These are phyloP conservation scores for Microctonus hyperodae DNA, from an alignment of 2,888 invertebrate genomes.

Conservation along the genomic window DNA sequence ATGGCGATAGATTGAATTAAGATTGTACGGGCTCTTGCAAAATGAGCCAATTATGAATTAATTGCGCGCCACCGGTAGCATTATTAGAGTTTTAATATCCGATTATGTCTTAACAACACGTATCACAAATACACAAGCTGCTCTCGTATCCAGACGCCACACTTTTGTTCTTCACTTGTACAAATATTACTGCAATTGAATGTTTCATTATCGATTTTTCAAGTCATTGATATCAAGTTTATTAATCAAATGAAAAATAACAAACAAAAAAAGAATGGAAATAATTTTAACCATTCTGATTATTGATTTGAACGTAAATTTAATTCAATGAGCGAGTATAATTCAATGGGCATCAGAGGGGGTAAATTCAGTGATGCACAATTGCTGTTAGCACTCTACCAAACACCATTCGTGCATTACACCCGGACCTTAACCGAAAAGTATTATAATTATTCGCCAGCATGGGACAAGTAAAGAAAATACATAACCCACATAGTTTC, in stretches of 20 bases:
- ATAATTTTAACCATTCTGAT: not conserved
- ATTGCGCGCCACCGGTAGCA: slow-evolving; percentile 57
- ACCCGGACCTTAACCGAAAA: slow-evolving; percentile 30
- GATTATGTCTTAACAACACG: slow-evolving; percentile 60
- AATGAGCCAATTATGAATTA: slow-evolving; percentile 63
- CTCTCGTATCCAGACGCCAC: slow-evolving; percentile 26
- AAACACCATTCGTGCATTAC: slow-evolving; percentile 53
- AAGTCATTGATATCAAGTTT: not conserved
- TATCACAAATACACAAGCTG: slow-evolving; percentile 42
- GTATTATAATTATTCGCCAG: slow-evolving; percentile 40
- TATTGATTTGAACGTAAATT: not conserved
- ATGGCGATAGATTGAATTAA: slow-evolving; percentile 63
- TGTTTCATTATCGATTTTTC: not conserved
- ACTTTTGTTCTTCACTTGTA: not conserved
- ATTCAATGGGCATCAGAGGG: too few relatives aligned
- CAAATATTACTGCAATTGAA: slow-evolving; percentile 9
- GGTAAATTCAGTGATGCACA: not conserved
- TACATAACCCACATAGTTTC: not conserved
- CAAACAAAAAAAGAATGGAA: not conserved
- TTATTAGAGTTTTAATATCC: slow-evolving; percentile 59
- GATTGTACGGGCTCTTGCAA: slow-evolving; percentile 57
- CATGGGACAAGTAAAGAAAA: slow-evolving; percentile 25
- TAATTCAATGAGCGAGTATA: too few relatives aligned
- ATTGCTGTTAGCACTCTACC: slow-evolving; percentile 29
- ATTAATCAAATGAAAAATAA: not conserved